Conservation (phyloP, 2,113 vertebrate species). For the Chlamydotis undulata region DNA sequence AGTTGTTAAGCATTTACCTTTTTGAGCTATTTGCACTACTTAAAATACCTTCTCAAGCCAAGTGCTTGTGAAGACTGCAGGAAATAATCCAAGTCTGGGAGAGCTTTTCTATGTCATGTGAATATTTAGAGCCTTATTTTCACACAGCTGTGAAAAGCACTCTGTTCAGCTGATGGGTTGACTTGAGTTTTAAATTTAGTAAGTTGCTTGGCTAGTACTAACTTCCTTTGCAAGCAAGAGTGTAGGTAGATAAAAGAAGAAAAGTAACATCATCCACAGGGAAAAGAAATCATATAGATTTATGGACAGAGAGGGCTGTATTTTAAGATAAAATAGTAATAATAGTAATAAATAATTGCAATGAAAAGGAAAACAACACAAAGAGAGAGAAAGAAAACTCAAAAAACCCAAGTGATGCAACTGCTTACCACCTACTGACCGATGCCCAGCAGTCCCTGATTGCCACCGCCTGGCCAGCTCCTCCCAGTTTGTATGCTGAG, state of each 20-base stretch:
- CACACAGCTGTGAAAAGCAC: neutral
- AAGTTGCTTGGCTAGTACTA: neutral
- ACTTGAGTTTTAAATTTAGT: neutral
- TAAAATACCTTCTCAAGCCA: neutral
- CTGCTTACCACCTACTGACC: too few relatives aligned
- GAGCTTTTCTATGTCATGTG: neutral
- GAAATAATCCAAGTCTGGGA: neutral
- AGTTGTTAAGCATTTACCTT: neutral
- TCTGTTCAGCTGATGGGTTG: neutral
- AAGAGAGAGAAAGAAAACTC: too few relatives aligned
- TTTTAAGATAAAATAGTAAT: neutral
- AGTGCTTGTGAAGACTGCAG: neutral
- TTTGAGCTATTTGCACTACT: neutral
- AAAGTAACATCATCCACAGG: neutral
- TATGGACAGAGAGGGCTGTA: neutral
- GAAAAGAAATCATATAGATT: neutral
- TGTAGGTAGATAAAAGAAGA: neutral
- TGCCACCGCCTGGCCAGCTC: too few relatives aligned
- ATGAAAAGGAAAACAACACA: too few relatives aligned
- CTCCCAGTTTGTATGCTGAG: too few relatives aligned
- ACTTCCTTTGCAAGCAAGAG: neutral
- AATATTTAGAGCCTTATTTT: neutral
- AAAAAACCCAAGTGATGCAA: too few relatives aligned
- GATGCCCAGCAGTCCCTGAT: too few relatives aligned
- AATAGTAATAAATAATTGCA: too few relatives aligned